Base-by-base conservation (phyloP, 1,140 invertebrate genomes). In the Procambarus clarkii region DNA sequence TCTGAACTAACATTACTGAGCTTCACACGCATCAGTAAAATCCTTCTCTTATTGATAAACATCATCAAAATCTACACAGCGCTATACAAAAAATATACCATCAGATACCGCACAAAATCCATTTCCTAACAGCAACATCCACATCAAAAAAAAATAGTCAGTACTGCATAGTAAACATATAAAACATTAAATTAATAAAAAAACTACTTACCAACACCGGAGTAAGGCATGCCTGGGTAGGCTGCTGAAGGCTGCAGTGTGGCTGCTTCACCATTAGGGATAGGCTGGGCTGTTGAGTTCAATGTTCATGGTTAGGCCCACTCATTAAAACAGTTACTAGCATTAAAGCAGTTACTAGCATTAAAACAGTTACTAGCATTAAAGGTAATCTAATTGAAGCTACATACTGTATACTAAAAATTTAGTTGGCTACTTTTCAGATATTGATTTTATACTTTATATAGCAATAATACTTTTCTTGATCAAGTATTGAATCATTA, bases 221-320 rank as follows among this genome's bases (percentile, higher is more conserved):
- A 97, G 95, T 98, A 98, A 91, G 97, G 97, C 95, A 98, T 97
- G 94, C 97, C 97, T 92, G 97, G 96, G 95, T 98, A 98, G 93
- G 97, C 96, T 93, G 97, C 96, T 21, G 94, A 94, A 95, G 97
- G 97, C 94, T 97, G 97, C 91, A 98, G 95, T 21, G 93, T 93
- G 58, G 91, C 88, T 90, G 97, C 97, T 93, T 98, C 98, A 93
- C 98, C 98, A 95, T 98, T 98, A 93, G 97, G 96, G 94, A 98
- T 95, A 92, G 97, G 97, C 95, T 98, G 97, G 93, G 97, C 97
- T 96, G 97, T 96, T 48, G 96, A 98, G 86, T 64, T 93, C 83
- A 92, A 93, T 88, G 81, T 5, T 21, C 15, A 44, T 76, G 2
- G 79, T 81, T 60, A 54, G 87, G 13, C 60, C 13, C 18, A 54